Percentiles rank a stretch among this genome's conserved stretches.
Evolutionary conservation across 2,113 vertebrate species (phyloP).

Genomic region (Andinoacara biseriatus): DNA sequence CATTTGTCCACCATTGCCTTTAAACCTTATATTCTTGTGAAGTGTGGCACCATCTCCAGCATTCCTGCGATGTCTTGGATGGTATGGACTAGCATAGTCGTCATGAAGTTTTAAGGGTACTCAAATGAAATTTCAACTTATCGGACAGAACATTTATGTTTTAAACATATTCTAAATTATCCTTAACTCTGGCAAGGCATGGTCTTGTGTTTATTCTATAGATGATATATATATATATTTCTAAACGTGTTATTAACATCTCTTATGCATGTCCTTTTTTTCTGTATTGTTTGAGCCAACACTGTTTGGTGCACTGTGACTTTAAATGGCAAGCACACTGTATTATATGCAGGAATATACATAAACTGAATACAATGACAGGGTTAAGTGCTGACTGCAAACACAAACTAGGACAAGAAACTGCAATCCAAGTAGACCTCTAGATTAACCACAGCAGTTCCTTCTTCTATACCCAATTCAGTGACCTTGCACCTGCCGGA

Average conservation of each 20-base stretch:
- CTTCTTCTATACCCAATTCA: neutral
- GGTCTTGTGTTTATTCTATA: neutral
- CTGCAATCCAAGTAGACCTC: neutral
- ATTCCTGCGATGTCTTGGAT: neutral
- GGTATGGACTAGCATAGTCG: neutral
- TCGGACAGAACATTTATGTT: neutral
- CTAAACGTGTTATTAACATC: neutral
- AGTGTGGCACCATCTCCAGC: neutral
- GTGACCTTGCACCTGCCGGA: neutral
- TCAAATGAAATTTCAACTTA: neutral
- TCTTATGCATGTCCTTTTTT: neutral
- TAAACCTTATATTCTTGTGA: neutral
- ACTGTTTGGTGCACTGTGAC: neutral
- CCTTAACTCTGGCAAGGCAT: neutral
- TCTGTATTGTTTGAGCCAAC: neutral
- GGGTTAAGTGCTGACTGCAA: neutral
- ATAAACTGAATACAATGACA: rapidly evolving
- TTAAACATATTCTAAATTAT: neutral
- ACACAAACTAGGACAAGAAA: neutral
- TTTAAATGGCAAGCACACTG: neutral
- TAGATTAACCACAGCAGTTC: neutral
- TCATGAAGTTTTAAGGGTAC: neutral
- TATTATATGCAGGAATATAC: neutral
- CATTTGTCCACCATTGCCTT: neutral
- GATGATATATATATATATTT: neutral